A percentile compares a stretch with the other conserved stretches of the same genome.
These are phyloP conservation scores for Bombus pascuorum DNA, from an alignment of 1,140 invertebrate species.

Conservation along the genomic window DNA sequence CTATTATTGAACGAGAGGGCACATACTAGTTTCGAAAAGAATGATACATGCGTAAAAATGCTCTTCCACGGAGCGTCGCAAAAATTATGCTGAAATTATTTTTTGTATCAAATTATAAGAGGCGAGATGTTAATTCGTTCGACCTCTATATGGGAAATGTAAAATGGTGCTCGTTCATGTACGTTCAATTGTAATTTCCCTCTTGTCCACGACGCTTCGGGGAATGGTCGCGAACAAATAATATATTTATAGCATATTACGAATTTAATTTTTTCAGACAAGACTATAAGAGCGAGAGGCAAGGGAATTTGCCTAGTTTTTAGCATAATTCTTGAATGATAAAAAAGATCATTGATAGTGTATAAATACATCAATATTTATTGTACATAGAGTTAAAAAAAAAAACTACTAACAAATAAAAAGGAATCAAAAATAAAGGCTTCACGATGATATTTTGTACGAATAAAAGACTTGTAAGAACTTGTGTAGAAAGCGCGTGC, in stretches of 20 bases:
- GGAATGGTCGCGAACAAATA: conserved; percentile 70
- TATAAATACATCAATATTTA: conserved; percentile 83
- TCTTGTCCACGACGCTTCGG: conserved; percentile 70
- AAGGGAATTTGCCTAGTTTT: conserved; percentile 68
- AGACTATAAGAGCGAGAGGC: conserved; percentile 66
- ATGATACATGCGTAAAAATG: conserved; percentile 56
- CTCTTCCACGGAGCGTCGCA: conserved; percentile 65
- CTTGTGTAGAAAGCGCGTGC: background rate
- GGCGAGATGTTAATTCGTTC: conserved; percentile 11
- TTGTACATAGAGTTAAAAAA: conserved; percentile 82
- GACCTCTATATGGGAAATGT: conserved; percentile 40
- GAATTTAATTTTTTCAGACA: conserved; percentile 73
- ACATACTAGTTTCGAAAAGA: conserved; percentile 61
- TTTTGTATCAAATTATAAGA: conserved; percentile 76
- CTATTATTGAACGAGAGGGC: conserved; percentile 61
- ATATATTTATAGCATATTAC: conserved; percentile 76
- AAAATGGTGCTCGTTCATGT: conserved; percentile 61
- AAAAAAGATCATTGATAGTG: conserved; percentile 79
- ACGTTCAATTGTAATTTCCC: conserved; percentile 61
- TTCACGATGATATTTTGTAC: background rate
- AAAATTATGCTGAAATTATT: conserved; percentile 72
- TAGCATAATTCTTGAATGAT: conserved; percentile 75
- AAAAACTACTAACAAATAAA: conserved; percentile 82
- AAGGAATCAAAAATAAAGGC: conserved; percentile 75
- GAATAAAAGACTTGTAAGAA: background rate